Evolutionary conservation across 2,113 vertebrate genomes (phyloP).

Genomic region (Propithecus coquereli): DNA sequence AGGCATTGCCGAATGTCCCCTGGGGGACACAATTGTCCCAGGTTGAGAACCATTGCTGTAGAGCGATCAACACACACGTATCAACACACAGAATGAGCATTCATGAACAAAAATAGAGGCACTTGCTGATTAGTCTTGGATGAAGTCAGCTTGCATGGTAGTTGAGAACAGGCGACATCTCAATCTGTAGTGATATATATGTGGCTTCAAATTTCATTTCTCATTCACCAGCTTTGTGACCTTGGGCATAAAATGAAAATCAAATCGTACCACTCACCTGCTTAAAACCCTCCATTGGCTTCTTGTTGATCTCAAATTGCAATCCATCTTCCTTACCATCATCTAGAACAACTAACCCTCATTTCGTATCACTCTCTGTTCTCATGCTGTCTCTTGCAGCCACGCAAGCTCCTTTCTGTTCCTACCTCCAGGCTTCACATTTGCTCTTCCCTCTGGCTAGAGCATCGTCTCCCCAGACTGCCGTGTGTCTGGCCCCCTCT

Average conservation of each 20-base stretch:
- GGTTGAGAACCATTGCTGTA: neutral
- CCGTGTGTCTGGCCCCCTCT: neutral
- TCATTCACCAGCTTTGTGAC: slow-evolving; percentile 23
- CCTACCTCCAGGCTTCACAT: neutral
- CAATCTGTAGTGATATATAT: neutral
- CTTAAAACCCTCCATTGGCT: neutral
- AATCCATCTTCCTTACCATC: neutral
- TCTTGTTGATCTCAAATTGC: neutral
- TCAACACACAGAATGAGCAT: neutral
- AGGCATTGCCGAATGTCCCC: neutral
- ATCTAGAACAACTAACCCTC: neutral
- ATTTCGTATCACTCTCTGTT: accelerated
- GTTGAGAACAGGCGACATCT: neutral
- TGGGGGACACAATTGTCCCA: neutral
- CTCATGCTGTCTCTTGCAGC: neutral
- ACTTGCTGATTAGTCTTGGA: neutral
- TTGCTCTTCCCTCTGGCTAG: neutral
- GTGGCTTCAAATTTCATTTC: slow-evolving; percentile 33
- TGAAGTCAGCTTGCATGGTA: neutral
- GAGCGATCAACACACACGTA: neutral
- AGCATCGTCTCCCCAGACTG: no score
- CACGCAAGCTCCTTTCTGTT: neutral
- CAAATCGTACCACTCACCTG: neutral
- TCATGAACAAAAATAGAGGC: neutral
- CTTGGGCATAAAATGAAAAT: slow-evolving; percentile 51